Evolutionary conservation across 2,888 invertebrate genomes (phyloP).

Genomic region (Podabrus alpinus): DNA sequence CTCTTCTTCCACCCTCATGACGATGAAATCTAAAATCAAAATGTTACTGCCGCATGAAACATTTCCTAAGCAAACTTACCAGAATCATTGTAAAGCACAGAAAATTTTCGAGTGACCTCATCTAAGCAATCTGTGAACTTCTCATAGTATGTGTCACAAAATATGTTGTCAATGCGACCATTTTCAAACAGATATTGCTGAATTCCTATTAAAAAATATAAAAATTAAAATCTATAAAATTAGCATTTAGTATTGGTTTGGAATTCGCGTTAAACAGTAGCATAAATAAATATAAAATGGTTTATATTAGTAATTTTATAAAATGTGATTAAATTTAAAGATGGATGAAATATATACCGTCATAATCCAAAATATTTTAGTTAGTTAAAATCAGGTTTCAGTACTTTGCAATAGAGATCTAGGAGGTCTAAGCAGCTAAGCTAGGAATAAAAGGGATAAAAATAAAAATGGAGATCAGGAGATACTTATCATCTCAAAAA

Average conservation of each 20-base stretch:
- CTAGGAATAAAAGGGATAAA: too few relatives aligned
- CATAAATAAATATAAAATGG: too few relatives aligned
- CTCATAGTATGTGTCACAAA: conserved; percentile 90
- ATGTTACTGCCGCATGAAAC: conserved; percentile 5
- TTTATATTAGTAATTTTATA: too few relatives aligned
- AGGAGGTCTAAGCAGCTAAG: too few relatives aligned
- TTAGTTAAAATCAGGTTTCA: too few relatives aligned
- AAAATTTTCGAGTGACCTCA: conserved; percentile 85
- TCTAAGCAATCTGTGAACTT: conserved; percentile 90
- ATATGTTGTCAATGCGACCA: conserved; percentile 92
- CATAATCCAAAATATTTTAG: too few relatives aligned
- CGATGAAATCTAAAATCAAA: conserved; percentile 74
- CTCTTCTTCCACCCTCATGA: conserved; percentile 93
- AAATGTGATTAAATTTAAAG: too few relatives aligned
- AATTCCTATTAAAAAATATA: conserved; percentile 66
- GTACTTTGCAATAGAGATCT: too few relatives aligned
- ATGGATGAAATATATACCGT: too few relatives aligned
- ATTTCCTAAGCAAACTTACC: conserved; percentile 62
- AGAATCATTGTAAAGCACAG: conserved; percentile 80
- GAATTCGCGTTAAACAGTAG: too few relatives aligned
- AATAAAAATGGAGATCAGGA: too few relatives aligned
- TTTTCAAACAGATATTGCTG: conserved; percentile 94
- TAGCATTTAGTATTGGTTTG: background rate
- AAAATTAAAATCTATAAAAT: background rate
- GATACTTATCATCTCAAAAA: conserved; percentile 33